Conservation (phyloP, 2,797 vertebrate genomes). For the Phaenicophaeus curvirostris region DNA sequence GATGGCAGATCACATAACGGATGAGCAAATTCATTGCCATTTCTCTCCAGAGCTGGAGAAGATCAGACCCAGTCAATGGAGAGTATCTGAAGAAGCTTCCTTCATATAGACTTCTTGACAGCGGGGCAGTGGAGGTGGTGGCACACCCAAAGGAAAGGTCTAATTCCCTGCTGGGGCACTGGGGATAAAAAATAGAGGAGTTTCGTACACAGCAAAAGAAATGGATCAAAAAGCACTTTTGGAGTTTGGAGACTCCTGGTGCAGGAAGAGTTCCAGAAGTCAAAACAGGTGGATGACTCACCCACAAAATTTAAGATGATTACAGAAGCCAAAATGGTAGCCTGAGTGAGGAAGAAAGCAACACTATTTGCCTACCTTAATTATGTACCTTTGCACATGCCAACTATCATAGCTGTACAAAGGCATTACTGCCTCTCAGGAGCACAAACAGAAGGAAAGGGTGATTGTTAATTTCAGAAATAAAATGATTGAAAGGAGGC, state of each 20-base stretch:
- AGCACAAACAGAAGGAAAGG: background rate
- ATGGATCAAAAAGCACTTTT: background rate
- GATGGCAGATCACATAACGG: background rate
- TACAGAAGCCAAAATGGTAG: background rate
- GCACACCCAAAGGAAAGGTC: background rate
- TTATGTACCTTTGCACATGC: background rate
- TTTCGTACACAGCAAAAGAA: background rate
- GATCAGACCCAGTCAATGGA: background rate
- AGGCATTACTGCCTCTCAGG: background rate
- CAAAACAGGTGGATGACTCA: background rate
- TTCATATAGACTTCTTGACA: background rate
- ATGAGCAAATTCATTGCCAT: background rate
- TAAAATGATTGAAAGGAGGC: background rate
- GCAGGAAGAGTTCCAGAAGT: background rate
- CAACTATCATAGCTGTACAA: background rate
- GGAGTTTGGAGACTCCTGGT: background rate
- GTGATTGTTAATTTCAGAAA: background rate
- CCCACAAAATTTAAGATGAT: background rate
- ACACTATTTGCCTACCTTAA: background rate
- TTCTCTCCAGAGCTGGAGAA: background rate
- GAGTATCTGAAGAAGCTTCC: background rate
- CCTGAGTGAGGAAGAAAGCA: background rate
- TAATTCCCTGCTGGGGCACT: background rate
- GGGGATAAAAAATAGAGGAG: background rate
- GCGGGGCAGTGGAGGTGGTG: background rate